A percentile compares a stretch with the other conserved stretches of the same genome.
These are phyloP conservation scores for Clavelina lepadiformis DNA, from an alignment of 23 tunicate genomes.

Conservation along the genomic window DNA sequence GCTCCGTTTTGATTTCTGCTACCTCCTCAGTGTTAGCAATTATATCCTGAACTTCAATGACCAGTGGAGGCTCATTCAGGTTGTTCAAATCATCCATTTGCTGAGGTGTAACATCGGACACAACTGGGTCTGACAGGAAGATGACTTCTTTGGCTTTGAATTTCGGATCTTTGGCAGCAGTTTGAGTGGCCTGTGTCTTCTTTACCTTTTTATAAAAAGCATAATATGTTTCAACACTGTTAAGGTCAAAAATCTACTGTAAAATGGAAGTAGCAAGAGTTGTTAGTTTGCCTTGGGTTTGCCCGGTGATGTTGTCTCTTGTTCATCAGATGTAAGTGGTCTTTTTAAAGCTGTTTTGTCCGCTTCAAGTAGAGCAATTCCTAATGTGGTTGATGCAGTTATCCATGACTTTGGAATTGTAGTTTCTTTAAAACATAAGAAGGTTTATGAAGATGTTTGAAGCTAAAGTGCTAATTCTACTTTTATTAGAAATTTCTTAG, in stretches of 20 bases:
- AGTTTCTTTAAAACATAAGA: neutral
- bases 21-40: neutral
- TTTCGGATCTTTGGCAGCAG: neutral
- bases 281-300: neutral
- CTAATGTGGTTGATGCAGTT: neutral
- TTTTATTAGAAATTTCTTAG: too few relatives aligned
- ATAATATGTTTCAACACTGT: too few relatives aligned
- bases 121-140: constrained; percentile 2
- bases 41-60: neutral
- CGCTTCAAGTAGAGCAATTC: constrained; percentile 21
- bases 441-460: too few relatives aligned
- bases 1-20: neutral
- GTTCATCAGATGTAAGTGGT: neutral
- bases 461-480: too few relatives aligned
- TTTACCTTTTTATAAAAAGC: constrained; percentile 2
- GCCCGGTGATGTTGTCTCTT: neutral
- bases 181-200: constrained; percentile 20
- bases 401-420: constrained; percentile 11
- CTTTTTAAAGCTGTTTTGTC: neutral
- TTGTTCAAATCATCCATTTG: too few relatives aligned
- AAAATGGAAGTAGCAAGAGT: too few relatives aligned
- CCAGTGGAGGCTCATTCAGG: neutral
- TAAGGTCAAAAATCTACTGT: too few relatives aligned
- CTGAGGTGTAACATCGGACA: too few relatives aligned
- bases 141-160: constrained; percentile 26